Evolutionary conservation across 2,888 invertebrate genomes (phyloP), one percentile per base, ranked within the genome.

Genomic region (Mylabris sibirica): DNA sequence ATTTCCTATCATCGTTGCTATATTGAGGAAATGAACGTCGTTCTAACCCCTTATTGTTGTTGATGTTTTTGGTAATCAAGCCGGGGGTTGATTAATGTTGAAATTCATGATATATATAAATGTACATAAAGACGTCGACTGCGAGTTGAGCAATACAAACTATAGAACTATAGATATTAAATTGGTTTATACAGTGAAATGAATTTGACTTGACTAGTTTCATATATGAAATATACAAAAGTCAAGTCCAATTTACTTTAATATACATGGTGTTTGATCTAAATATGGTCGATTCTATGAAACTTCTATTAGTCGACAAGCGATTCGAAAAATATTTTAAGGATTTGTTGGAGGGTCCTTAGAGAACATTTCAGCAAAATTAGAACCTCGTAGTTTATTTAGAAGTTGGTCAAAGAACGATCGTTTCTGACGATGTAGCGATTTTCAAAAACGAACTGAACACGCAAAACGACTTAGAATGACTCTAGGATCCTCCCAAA

Each of bases 41-140:
- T 34, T 17, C 44, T 20, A 49, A 20, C 17, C 49, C 20, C 9
- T 44, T 2, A 8, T n/a, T 44, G 11, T 44, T 49, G 49, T 49
- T 14, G 35, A n/a, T 30, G 26, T 14, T 57, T 24, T 44, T 3
- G 41, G 34, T 12, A 34, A 60, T 60, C 34, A 60, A 35, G 60
- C 26, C 63, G 20, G 24, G 20, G 24, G 26, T 49, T 63, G 63
- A 63, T 63, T 63, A 44, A 63, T 41, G 63, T 6, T 26, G 63
- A 41, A 49, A 41, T 12, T 44, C 41, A 41, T 20, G 38, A 38
- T 30, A 57, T 30, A 6, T 30, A 30, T 6, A 30, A 8, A 30
- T 8, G 30, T 30, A 57, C 8, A 6, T 30, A 30, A 30, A 30
- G 30, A 30, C 30, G 30, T 30, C 30, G 30, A 30, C 30, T 30